Evolutionary conservation across 2,888 invertebrate species (phyloP).

Genomic region (Alviniconcha strummeri): DNA sequence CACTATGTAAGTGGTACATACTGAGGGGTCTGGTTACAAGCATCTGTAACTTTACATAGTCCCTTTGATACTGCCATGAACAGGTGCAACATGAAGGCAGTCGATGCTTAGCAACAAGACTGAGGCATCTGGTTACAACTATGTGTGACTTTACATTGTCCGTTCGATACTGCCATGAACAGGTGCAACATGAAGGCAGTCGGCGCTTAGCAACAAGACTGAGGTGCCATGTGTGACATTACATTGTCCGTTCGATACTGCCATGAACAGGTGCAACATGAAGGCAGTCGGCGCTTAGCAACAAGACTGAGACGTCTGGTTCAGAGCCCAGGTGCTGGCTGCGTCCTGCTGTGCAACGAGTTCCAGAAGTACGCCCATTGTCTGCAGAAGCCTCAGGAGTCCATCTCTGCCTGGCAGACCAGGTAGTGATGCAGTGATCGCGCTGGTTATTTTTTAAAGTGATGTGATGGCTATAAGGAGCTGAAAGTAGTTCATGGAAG

Average conservation of each 20-base stretch:
- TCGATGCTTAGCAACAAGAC: constrained; percentile 50
- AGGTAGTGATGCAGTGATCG: constrained; percentile 43
- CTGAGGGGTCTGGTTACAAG: too few relatives aligned
- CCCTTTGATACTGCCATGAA: too few relatives aligned
- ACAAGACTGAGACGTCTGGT: constrained; percentile 59
- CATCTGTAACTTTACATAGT: too few relatives aligned
- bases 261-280: constrained; percentile 39
- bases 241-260: too few relatives aligned
- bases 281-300: constrained; percentile 60
- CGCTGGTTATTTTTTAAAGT: too few relatives aligned
- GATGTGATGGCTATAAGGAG: too few relatives aligned
- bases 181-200: constrained; percentile 55
- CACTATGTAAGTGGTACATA: constrained; percentile 56
- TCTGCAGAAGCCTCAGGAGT: constrained; percentile 58
- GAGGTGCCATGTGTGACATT: constrained; percentile 48
- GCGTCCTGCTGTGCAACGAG: constrained; percentile 68
- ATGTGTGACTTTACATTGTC: too few relatives aligned
- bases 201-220: constrained; percentile 58
- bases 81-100: constrained; percentile 55
- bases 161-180: not conserved
- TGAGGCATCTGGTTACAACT: too few relatives aligned
- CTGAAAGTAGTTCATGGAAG: too few relatives aligned
- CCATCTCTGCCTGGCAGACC: constrained; percentile 52
- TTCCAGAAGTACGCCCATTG: constrained; percentile 65
- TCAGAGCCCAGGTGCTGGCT: constrained; percentile 56